Evolutionary conservation across 1,140 invertebrate genomes (phyloP).

Genomic region (Musca vetustissima): DNA sequence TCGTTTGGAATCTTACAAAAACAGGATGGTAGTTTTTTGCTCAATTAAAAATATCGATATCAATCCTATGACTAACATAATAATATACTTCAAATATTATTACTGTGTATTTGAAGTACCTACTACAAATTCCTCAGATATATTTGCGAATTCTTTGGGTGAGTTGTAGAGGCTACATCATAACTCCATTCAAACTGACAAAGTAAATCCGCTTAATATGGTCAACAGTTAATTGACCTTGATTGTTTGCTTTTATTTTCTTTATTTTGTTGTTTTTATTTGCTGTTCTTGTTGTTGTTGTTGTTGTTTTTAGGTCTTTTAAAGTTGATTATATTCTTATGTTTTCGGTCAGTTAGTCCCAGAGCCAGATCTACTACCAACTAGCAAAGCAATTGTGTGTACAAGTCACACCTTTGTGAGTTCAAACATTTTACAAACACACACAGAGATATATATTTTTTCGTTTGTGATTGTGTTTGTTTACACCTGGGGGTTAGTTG

Average conservation of each 20-base stretch:
- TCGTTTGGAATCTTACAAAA: too few relatives aligned
- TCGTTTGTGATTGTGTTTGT: conserved; percentile 8
- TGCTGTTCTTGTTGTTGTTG: neutral
- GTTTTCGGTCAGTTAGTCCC: neutral
- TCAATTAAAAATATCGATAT: too few relatives aligned
- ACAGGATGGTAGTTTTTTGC: too few relatives aligned
- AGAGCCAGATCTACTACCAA: neutral
- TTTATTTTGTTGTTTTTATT: conserved; percentile 4
- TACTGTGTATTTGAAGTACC: too few relatives aligned
- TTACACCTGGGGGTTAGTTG: too few relatives aligned
- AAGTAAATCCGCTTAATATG: conserved; percentile 37
- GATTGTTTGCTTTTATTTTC: conserved; percentile 44
- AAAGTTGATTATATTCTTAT: neutral
- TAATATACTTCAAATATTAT: too few relatives aligned
- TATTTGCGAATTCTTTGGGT: too few relatives aligned
- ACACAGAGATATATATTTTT: neutral
- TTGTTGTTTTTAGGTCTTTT: neutral
- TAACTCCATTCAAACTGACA: too few relatives aligned
- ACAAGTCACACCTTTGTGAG: conserved; percentile 18
- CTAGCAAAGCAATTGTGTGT: neutral
- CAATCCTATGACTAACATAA: too few relatives aligned
- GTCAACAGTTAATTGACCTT: conserved; percentile 56
- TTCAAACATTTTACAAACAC: neutral
- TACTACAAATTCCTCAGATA: too few relatives aligned
- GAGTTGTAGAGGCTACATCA: neutral